phyloP scores from a whole-genome alignment of 2,113 vertebrate species.

The Brachyhypopomus gauderio region DNA sequence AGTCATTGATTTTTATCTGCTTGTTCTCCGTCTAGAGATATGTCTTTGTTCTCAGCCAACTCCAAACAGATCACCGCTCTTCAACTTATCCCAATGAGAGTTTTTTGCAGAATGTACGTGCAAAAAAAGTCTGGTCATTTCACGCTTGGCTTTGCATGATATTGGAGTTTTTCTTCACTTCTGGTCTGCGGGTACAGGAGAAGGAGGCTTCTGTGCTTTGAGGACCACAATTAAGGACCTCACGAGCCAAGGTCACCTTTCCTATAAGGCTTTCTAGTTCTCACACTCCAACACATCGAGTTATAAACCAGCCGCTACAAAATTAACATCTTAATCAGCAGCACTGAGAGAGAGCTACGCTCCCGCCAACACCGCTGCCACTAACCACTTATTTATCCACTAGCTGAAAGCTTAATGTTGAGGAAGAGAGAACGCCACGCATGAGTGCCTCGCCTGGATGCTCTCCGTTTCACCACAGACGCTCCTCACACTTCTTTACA shows the following conservation, averaged over 20 bases:
- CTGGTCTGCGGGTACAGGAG: background rate
- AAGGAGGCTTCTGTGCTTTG: background rate
- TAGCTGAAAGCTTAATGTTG: slow-evolving; percentile 1
- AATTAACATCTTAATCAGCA: background rate
- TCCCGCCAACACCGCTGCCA: background rate
- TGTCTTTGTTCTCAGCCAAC: slow-evolving; percentile 5
- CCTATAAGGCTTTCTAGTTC: too few species aligned
- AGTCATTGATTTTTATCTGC: slow-evolving; percentile 74
- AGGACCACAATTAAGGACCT: slow-evolving; percentile 16
- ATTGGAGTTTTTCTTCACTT: slow-evolving; percentile 27
- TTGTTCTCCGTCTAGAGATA: slow-evolving; percentile 58
- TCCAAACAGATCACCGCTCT: slow-evolving; percentile 11
- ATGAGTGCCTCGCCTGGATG: background rate
- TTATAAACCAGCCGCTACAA: too few species aligned
- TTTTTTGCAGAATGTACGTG: slow-evolving; percentile 1
- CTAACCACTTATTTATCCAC: background rate
- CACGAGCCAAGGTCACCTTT: slow-evolving; percentile 11
- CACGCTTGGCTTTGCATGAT: slow-evolving; percentile 17
- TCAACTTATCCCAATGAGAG: slow-evolving; percentile 22
- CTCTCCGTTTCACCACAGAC: slow-evolving; percentile 5
- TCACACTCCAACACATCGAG: too few species aligned
- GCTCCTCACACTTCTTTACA: background rate
- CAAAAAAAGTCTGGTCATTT: slow-evolving; percentile 24
- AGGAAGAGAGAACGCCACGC: background rate
- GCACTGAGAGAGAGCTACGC: background rate